Evolutionary conservation across 2,888 invertebrate genomes (phyloP).

Genomic region (Lasioglossum calceatum): DNA sequence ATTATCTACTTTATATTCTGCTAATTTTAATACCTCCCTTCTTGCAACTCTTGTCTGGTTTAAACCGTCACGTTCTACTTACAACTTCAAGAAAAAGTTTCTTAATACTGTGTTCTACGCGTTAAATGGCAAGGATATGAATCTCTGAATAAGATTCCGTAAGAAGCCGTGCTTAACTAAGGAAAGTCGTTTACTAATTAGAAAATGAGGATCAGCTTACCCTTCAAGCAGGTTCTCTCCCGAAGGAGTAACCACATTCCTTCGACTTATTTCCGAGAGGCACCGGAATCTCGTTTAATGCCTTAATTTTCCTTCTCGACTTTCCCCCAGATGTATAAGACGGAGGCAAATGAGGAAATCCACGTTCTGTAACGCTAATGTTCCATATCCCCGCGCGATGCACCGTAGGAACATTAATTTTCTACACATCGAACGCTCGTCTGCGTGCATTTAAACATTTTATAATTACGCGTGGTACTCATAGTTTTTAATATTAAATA

Average conservation of each 20-base stretch:
- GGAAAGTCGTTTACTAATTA: neutral
- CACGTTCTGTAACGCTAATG: conserved; percentile 52
- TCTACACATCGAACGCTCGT: conserved; percentile 26
- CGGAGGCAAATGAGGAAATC: neutral
- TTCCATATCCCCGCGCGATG: conserved; percentile 14
- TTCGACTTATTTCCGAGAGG: neutral
- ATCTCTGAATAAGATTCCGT: neutral
- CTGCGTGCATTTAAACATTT: conserved; percentile 65
- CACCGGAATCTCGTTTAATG: neutral
- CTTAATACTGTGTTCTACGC: neutral
- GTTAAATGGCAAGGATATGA: neutral
- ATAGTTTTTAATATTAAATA: conserved; percentile 68
- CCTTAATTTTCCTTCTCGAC: neutral
- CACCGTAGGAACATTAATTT: conserved; percentile 55
- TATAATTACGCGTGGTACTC: conserved; percentile 60
- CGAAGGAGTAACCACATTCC: neutral
- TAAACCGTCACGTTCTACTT: neutral
- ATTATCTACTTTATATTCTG: no score
- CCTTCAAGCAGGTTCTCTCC: neutral
- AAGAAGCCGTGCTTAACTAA: neutral
- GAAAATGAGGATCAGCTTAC: neutral
- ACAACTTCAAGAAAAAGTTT: neutral
- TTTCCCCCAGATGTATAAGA: neutral
- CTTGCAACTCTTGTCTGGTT: neutral
- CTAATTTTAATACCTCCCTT: no score